Conservation (phyloP, 2,113 vertebrate genomes). For the Planiliza haematocheilus region DNA sequence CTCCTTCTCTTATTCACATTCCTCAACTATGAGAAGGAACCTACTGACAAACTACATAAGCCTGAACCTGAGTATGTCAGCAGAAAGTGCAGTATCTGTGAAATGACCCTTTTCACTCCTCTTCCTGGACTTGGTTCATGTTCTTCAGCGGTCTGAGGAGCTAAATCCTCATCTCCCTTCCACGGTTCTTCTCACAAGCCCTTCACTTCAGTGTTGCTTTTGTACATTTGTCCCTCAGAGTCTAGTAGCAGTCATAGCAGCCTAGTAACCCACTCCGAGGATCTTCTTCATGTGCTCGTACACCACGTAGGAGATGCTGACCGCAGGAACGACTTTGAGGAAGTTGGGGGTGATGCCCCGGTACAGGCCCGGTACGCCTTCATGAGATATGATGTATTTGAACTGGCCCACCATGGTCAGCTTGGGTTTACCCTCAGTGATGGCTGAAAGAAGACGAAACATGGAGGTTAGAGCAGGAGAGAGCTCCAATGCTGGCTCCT, state of each 20-base stretch:
- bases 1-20: constrained; percentile 1
- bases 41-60: constrained; percentile 1
- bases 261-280: constrained; percentile 84
- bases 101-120: background rate
- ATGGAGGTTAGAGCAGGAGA: constrained; percentile 20
- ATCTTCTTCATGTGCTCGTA: constrained; percentile 95
- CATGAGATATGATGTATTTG: constrained; percentile 88
- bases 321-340: constrained; percentile 95
- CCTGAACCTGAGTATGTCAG: constrained; percentile 3
- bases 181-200: constrained; percentile 4
- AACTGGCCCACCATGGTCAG: constrained; percentile 91
- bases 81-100: constrained; percentile 3
- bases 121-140: background rate
- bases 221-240: background rate
- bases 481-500: background rate
- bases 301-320: constrained; percentile 96
- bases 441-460: constrained; percentile 76
- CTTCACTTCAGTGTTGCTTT: background rate
- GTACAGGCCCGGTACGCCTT: constrained; percentile 91
- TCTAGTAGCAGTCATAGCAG: background rate
- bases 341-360: constrained; percentile 95
- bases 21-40: background rate
- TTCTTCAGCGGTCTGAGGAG: background rate
- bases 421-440: constrained; percentile 84
- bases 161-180: background rate